Base-by-base conservation (phyloP, 2,888 invertebrate genomes). In the Drosophila quinaria region DNA sequence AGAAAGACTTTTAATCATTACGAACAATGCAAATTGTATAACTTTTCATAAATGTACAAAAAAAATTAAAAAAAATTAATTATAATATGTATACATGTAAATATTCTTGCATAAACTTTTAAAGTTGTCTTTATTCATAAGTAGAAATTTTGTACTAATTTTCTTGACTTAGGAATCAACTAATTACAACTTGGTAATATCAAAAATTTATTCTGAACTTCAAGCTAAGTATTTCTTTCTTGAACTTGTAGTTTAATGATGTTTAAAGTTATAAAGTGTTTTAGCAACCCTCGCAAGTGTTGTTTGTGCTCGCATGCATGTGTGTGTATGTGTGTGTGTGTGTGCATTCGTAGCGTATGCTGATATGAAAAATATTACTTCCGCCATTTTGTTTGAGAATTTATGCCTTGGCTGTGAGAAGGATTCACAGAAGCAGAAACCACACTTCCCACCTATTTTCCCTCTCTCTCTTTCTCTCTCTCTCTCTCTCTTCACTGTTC, bases 301-400 rank as follows among this genome's bases (percentile, higher is more conserved):
- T 51, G 50, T 39, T 44, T 52, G 58, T 39, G 46, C 46, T 50
- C 22, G 58, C 29, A 50, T 49, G 67, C 29, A n/a, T n/a, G 19
- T 44, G 46, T 70, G 51, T 46, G 42, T 55, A 33, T 61, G 52
- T 47, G 44, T 55, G 42, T 61, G 42, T 49, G 59, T 52, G 61
- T 49, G 58, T 51, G 70, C 41, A 60, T 55, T 25, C 69, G 54
- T 56, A 74, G 59, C 80, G 78, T 76, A 80, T 87, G 80, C 70
- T 83, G 80, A 90, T 87, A 77, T 75, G 73, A 74, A 87, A 83
- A 88, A 86, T 86, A 86, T 90, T 80, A 86, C 87, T 81, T 87
- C 89, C 90, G 81, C 78, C 78, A 71, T 77, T 78, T 80, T 70
- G 77, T 70, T 82, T 55, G 70, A 59, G 62, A 82, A 87, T 73